Base-by-base conservation (phyloP, 2,113 vertebrate species). In the Plecturocebus donacophilus region DNA sequence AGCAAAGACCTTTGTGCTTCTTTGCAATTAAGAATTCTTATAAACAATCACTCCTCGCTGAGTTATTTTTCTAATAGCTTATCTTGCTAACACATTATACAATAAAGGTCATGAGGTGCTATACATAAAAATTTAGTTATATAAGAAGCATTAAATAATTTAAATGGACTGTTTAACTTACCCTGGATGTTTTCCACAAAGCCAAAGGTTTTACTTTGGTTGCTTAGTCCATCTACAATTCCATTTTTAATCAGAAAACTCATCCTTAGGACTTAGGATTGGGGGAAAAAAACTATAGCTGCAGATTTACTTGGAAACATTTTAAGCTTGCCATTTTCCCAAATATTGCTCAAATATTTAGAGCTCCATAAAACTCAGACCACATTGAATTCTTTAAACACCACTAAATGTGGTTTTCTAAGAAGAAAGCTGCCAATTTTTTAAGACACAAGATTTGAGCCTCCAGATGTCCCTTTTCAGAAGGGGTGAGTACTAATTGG, bases 11-110 rank as follows among this genome's bases (percentile, higher is more conserved):
- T 8, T 70, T 96, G n/a, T 68, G 30, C 45, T 90, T 95, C 76
- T 92, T 94, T 42, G 23, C 83, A 89, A 94, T 97, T 94, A 95
- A 96, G 52, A 95, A 79, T 90, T 92, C 66, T 87, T 92, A 82
- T 19, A 76, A 90, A 66, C 68, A 84, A 30, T 84, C 38, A 40
- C 45, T 90, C 45, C 40, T 84, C 38, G 27, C 42, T 68, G 52
- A 89, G 56, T 96, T 97, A 68, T 96, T 97, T 94, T 97, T 93
- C 77, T 68, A 95, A 54, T 82, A 86, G 49, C 61, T 97, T 97
- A 92, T 93, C 94, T 94, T 89, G 42, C 88, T 90, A 40, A 93
- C 49, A 64, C 86, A 96, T 71, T 96, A 85, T 71, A 87, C 79
- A 86, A 47, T 3, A 3, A 95, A 98, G 89, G 96, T 91, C 94